Evolutionary conservation across 1,140 invertebrate species (phyloP).

Genomic region (Drosophila tsacasi): DNA sequence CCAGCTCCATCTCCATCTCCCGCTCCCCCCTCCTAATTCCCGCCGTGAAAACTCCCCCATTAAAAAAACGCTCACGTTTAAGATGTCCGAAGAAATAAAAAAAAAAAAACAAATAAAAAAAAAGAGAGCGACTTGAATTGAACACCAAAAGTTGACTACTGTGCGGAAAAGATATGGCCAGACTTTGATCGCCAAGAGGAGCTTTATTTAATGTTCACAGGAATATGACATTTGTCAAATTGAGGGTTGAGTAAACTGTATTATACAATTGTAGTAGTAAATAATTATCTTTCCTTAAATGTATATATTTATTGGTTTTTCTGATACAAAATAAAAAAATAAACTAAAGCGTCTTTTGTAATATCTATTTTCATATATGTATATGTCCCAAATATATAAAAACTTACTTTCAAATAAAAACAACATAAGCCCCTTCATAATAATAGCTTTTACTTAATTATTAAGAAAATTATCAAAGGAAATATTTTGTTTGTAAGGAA

Average conservation of each 20-base stretch:
- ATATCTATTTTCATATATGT: neutral
- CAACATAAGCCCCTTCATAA: too few species aligned
- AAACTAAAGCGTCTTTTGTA: too few species aligned
- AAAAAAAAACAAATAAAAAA: conserved; percentile 36
- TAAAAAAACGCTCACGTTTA: conserved; percentile 74
- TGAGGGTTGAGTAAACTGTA: neutral
- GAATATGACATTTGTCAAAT: neutral
- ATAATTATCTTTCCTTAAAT: neutral
- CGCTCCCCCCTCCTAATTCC: neutral
- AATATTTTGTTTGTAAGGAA: too few species aligned
- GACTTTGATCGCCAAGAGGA: conserved; percentile 6
- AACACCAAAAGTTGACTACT: conserved; percentile 36
- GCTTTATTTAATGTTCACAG: conserved; percentile 6
- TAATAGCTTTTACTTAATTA: too few species aligned
- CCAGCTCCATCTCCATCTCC: neutral
- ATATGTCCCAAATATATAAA: too few species aligned
- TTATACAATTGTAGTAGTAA: neutral
- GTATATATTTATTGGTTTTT: neutral
- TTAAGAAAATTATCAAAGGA: too few species aligned
- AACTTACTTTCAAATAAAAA: too few species aligned
- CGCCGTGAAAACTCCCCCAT: conserved; percentile 5
- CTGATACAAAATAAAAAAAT: neutral
- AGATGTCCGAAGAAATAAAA: conserved; percentile 63
- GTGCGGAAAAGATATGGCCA: conserved; percentile 18
- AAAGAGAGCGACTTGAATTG: conserved; percentile 30